phyloP scores from a whole-genome alignment of 2,113 vertebrate species.

The Phyllostomus hastatus region DNA sequence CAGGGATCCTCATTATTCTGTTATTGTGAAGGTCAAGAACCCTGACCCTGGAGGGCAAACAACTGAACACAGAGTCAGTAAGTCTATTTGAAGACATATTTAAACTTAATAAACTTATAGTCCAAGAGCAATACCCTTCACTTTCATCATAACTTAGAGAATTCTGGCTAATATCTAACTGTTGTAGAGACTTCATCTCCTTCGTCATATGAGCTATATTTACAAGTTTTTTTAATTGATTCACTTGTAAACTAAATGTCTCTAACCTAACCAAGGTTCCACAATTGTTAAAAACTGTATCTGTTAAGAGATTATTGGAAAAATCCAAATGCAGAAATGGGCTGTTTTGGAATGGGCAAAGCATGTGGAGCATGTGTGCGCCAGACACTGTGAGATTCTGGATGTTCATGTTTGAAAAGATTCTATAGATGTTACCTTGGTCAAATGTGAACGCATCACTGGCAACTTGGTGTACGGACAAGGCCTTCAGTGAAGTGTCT shows the following conservation, averaged over 20 bases:
- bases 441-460: slow-evolving; percentile 79
- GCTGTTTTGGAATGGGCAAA: slow-evolving; percentile 85
- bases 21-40: slow-evolving; percentile 85
- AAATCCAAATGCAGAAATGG: slow-evolving; percentile 84
- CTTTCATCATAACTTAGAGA: slow-evolving; percentile 76
- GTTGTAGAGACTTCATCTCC: slow-evolving; percentile 83
- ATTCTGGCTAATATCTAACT: slow-evolving; percentile 88
- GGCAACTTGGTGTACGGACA: slow-evolving; percentile 66
- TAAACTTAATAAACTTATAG: slow-evolving; percentile 80
- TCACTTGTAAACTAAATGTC: slow-evolving; percentile 81
- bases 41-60: slow-evolving; percentile 79
- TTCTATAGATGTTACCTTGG: slow-evolving; percentile 82
- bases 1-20: slow-evolving; percentile 81
- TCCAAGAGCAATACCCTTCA: slow-evolving; percentile 80
- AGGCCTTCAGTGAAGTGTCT: slow-evolving; percentile 73
- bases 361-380: slow-evolving; percentile 86
- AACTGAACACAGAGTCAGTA: slow-evolving; percentile 82
- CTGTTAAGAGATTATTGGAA: slow-evolving; percentile 85
- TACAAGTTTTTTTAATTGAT: slow-evolving; percentile 85
- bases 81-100: slow-evolving; percentile 87
- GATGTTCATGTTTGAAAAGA: slow-evolving; percentile 86
- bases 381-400: slow-evolving; percentile 79
- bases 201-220: slow-evolving; percentile 81
- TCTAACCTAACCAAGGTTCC: slow-evolving; percentile 75
- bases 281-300: slow-evolving; percentile 86